A percentile compares a stretch with the other conserved stretches of the same genome.
These are phyloP conservation scores for Halcyon smyrnensis DNA, from an alignment of 2,797 vertebrate species.

Conservation along the genomic window DNA sequence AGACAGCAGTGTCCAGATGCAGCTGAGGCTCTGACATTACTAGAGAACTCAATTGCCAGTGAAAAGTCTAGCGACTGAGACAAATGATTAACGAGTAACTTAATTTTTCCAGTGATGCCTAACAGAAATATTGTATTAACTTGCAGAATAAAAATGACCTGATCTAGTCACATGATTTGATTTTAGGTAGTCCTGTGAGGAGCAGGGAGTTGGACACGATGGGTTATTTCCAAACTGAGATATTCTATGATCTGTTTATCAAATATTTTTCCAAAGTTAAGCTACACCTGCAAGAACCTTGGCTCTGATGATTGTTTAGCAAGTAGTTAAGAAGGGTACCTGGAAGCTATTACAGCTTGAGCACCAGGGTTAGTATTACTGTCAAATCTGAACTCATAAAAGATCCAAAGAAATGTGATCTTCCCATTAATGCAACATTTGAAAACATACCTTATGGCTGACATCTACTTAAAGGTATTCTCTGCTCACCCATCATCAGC, in stretches of 20 bases:
- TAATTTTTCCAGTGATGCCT: neutral
- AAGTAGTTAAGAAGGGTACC: neutral
- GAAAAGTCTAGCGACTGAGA: neutral
- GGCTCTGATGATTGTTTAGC: neutral
- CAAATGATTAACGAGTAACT: neutral
- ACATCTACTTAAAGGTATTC: neutral
- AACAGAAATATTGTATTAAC: neutral
- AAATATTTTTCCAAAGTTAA: neutral
- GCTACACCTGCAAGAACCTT: neutral
- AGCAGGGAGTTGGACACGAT: neutral
- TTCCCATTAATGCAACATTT: neutral
- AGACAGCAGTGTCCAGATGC: neutral
- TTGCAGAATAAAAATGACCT: neutral
- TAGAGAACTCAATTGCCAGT: neutral
- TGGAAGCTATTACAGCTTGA: neutral
- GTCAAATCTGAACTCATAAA: neutral
- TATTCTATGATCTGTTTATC: neutral
- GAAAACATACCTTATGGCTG: neutral
- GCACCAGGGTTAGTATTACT: neutral
- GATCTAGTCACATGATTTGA: neutral
- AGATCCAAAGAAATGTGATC: neutral
- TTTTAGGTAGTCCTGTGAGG: neutral
- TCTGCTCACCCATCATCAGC: neutral
- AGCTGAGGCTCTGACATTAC: neutral
- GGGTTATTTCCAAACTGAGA: neutral